Evolutionary conservation across 2,113 vertebrate species (phyloP).

Genomic region (Burhinus bistriatus): DNA sequence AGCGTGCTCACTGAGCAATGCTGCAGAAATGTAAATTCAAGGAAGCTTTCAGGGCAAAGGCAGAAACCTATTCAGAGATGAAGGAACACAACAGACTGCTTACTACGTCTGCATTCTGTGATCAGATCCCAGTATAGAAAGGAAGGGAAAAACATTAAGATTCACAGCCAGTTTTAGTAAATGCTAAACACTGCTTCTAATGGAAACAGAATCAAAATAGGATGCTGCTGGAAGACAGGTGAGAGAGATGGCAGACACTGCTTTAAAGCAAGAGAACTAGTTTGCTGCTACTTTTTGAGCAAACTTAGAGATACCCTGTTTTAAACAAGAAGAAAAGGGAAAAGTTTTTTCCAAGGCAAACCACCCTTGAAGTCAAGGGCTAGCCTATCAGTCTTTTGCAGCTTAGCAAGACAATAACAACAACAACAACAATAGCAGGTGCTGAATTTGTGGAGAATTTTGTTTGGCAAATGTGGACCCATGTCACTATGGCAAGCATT

Average conservation of each 20-base stretch:
- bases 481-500: not conserved
- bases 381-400: not conserved
- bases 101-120: not conserved
- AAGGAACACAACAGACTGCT: not conserved
- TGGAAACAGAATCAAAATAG: not conserved
- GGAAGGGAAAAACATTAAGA: not conserved
- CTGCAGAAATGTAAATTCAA: not conserved
- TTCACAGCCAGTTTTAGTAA: not conserved
- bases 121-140: not conserved
- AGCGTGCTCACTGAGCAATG: not conserved
- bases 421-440: not conserved
- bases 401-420: not conserved
- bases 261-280: not conserved
- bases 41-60: not conserved
- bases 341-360: not conserved
- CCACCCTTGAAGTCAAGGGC: not conserved
- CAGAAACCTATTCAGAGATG: not conserved
- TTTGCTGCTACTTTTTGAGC: not conserved
- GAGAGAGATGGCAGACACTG: not conserved
- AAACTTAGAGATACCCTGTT: not conserved
- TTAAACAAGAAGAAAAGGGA: not conserved
- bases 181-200: not conserved
- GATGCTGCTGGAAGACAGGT: not conserved
- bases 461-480: not conserved
- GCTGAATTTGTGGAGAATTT: not conserved